A percentile compares a stretch with the other conserved stretches of the same genome.
These are phyloP conservation scores for Piaya cayana DNA, from an alignment of 2,113 vertebrate species.

Conservation along the genomic window DNA sequence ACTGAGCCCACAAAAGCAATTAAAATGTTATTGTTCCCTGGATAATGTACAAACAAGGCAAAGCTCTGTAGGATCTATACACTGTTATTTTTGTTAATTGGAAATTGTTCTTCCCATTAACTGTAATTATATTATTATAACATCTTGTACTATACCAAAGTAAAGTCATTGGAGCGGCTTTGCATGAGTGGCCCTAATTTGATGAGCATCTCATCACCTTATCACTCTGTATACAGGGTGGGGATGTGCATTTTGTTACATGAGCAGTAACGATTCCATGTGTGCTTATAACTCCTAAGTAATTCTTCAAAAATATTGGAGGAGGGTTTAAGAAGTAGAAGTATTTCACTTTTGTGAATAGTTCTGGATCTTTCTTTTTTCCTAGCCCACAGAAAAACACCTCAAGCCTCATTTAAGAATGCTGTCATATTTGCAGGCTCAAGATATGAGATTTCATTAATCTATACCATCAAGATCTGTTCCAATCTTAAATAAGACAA, in stretches of 20 bases:
- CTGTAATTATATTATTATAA: background rate
- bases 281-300: background rate
- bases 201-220: background rate
- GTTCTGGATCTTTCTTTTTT: background rate
- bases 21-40: background rate
- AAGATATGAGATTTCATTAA: background rate
- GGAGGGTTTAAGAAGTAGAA: background rate
- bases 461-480: background rate
- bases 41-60: background rate
- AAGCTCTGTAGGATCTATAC: background rate
- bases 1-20: background rate
- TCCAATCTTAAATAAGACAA: background rate
- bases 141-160: background rate
- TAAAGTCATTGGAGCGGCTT: background rate
- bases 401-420: background rate
- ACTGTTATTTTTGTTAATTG: accelerated
- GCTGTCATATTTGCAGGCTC: background rate
- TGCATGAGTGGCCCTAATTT: background rate
- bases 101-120: background rate
- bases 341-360: background rate
- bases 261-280: background rate
- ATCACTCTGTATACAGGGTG: background rate
- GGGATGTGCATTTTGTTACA: background rate
- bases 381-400: background rate
- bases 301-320: background rate